phyloP scores from a whole-genome alignment of 2,888 invertebrate species.

The Andrena fulva region DNA sequence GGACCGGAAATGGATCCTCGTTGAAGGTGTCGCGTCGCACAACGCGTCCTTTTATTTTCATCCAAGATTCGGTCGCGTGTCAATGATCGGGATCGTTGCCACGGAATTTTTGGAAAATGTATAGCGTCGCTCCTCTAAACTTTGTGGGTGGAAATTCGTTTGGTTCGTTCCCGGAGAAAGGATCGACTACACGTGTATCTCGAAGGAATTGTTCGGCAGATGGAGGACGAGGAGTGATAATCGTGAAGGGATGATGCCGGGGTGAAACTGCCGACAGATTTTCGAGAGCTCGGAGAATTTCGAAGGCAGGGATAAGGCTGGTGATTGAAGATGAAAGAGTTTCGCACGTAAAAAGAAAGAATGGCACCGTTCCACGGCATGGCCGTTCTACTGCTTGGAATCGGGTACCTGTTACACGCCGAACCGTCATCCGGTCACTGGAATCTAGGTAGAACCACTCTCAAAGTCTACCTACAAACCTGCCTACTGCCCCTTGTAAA shows the following conservation, averaged over 20 bases:
- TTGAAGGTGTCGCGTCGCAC: not conserved
- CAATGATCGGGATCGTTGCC: not conserved
- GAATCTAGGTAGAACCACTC: slow-evolving; percentile 63
- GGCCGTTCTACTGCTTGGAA: slow-evolving; percentile 76
- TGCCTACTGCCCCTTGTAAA: no score
- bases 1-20: not conserved
- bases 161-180: not conserved
- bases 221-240: slow-evolving; percentile 8
- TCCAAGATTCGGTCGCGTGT: not conserved
- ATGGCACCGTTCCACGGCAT: slow-evolving; percentile 77
- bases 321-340: slow-evolving; percentile 51
- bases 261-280: slow-evolving; percentile 1
- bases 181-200: slow-evolving; percentile 18
- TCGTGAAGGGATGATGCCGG: slow-evolving; percentile 18
- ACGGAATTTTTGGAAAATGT: not conserved
- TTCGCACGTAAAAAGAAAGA: slow-evolving; percentile 54
- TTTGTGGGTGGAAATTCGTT: slow-evolving; percentile 1
- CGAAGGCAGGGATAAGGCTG: not conserved
- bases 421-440: slow-evolving; percentile 73
- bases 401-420: slow-evolving; percentile 79
- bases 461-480: slow-evolving; percentile 6
- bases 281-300: not conserved
- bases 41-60: not conserved
- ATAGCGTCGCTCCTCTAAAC: not conserved
- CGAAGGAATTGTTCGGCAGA: not conserved